These are phyloP conservation scores for Helogale parvula DNA, from an alignment of 2,113 vertebrate genomes.

Conservation along the genomic window DNA sequence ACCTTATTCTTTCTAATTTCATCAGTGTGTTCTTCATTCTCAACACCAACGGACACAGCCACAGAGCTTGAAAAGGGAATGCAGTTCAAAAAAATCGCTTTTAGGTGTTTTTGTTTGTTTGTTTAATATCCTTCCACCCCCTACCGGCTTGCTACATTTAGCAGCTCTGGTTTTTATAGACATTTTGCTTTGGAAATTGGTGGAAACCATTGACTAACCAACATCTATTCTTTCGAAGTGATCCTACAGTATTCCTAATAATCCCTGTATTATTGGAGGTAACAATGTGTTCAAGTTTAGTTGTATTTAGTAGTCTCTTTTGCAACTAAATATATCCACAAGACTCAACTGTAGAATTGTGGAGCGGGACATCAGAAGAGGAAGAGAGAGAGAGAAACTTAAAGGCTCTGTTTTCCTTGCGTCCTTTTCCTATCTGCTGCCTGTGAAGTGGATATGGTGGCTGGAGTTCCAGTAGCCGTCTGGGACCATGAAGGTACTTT, in stretches of 20 bases:
- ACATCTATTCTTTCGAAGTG: background rate
- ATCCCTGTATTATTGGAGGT: background rate
- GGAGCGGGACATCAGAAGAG: background rate
- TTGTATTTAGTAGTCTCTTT: background rate
- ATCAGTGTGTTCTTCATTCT: background rate
- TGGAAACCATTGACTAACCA: background rate
- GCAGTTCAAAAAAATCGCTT: background rate
- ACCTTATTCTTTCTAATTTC: background rate
- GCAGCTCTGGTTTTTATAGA: background rate
- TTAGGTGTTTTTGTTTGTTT: background rate
- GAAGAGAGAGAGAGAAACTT: background rate
- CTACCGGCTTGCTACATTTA: background rate
- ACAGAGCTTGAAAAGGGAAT: background rate
- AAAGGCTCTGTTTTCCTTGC: background rate
- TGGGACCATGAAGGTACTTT: background rate
- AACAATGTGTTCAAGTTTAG: background rate
- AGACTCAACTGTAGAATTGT: background rate
- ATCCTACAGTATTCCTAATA: background rate
- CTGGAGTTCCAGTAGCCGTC: background rate
- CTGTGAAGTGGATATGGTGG: background rate
- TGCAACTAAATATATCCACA: background rate
- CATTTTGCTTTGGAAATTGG: constrained; percentile 16
- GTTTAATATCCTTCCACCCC: background rate
- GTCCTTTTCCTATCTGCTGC: background rate
- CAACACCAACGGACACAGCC: background rate